Evolutionary conservation across 2,888 invertebrate species (phyloP).

Genomic region (Cryptocephalus moraei): DNA sequence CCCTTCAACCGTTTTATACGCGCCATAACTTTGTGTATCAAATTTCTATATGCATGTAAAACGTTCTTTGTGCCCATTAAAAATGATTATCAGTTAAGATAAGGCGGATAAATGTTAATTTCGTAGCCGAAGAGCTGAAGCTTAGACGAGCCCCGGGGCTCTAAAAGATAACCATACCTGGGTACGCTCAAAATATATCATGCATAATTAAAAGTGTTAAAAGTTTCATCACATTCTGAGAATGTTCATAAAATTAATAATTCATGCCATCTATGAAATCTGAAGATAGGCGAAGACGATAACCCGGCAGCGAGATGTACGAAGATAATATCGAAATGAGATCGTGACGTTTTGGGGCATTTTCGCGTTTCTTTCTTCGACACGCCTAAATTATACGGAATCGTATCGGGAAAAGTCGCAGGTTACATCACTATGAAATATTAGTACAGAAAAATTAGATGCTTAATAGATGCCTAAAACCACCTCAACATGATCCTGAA

Average conservation of each 20-base stretch:
- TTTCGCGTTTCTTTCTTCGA: too few species aligned
- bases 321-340: too few species aligned
- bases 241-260: neutral
- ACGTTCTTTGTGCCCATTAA: conserved; percentile 8
- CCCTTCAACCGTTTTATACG: conserved; percentile 4
- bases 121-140: neutral
- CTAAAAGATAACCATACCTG: neutral
- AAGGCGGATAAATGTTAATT: conserved; percentile 5
- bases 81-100: conserved; percentile 10
- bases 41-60: conserved; percentile 8
- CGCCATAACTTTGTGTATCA: conserved; percentile 8
- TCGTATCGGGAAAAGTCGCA: too few species aligned
- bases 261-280: neutral
- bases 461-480: too few species aligned
- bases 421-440: too few species aligned
- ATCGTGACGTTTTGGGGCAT: too few species aligned
- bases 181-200: conserved; percentile 5
- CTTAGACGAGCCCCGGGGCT: neutral
- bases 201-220: conserved; percentile 9
- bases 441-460: too few species aligned
- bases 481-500: too few species aligned
- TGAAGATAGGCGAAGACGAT: too few species aligned
- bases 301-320: too few species aligned
- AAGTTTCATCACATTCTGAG: conserved; percentile 8
- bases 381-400: too few species aligned